Evolutionary conservation across 2,888 invertebrate genomes (phyloP), one percentile per base, ranked within the genome.

Genomic region (Himalopsyche japonica): DNA sequence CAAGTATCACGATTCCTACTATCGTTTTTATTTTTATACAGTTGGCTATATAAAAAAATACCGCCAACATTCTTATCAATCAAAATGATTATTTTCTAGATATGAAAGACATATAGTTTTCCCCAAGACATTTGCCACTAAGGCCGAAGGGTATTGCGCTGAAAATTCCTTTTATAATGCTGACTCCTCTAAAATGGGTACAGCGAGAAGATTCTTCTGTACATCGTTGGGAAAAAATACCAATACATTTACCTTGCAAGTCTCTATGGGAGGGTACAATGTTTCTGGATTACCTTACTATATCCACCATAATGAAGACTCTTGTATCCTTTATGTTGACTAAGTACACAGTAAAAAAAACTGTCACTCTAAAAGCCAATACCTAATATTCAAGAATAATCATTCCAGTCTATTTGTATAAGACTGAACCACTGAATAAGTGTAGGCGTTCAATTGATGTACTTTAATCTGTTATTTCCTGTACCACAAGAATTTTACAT

Each of bases 61-160:
- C 43, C 43, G 43, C 43, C 15, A 15, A 15, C 43, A 43, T 43
- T 43, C 15, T 5, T 43, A 43, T 43, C 43, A 15, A 15, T 15
- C 37, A 76, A 76, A 43, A 80, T 80, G 48, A 76, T 76, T 57
- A 30, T 37, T 24, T 85, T 93, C 89, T 88, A 96, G 97, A 89
- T 98, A 97, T 89, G 98, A 99, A 90, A 94, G 98, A 37, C 99
- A 99, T 90, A 96, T 98, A 77, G 96, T 99, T 3, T 96, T 99
- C 88, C 99, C 99, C 0, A 98, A 99, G 90, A 93, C 99, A 86
- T 93, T 99, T 84, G 95, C 96, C 76, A 94, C 95, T 88, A 96
- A 97, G 87, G 95, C 98, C 0, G 97, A 97, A 88, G 99, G 99
- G 88, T 99, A 98, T 92, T 94, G 95, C 37, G 89, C 95, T 8